These are phyloP conservation scores for Pogonomyrmex californicus DNA, from an alignment of 1,140 invertebrate genomes.

Conservation along the genomic window DNA sequence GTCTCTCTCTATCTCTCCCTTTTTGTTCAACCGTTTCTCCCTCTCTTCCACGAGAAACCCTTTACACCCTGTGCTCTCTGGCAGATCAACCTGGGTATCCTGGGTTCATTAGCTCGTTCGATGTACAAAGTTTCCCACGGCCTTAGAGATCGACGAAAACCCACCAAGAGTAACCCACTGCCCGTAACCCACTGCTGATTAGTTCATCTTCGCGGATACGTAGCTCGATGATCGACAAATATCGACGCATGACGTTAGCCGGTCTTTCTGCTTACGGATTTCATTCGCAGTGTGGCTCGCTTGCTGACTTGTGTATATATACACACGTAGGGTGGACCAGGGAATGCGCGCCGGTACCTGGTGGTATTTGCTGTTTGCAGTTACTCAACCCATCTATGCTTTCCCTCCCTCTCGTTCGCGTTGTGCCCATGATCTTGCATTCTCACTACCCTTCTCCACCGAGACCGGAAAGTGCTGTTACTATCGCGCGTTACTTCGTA, in stretches of 20 bases:
- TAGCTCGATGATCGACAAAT: constrained; percentile 68
- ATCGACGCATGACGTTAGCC: constrained; percentile 52
- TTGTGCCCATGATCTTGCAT: constrained; percentile 6
- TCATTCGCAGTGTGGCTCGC: constrained; percentile 67
- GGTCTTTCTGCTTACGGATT: constrained; percentile 62
- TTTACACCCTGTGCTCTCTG: constrained; percentile 39
- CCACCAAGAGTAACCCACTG: neutral
- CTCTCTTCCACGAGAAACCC: neutral
- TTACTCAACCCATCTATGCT: constrained; percentile 71
- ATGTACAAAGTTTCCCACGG: constrained; percentile 64
- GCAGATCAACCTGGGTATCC: constrained; percentile 47
- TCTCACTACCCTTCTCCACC: neutral
- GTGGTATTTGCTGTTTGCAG: constrained; percentile 77
- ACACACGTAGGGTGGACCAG: constrained; percentile 32
- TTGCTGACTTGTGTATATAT: constrained; percentile 65
- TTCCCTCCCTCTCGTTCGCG: constrained; percentile 41
- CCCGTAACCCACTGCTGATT: constrained; percentile 50
- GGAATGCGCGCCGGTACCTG: constrained; percentile 67
- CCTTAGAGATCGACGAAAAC: constrained; percentile 35
- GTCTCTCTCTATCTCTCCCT: constrained; percentile 37
- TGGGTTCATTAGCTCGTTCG: constrained; percentile 67
- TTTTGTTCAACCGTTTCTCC: constrained; percentile 26
- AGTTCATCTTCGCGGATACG: constrained; percentile 60
- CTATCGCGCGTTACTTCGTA: constrained; percentile 58
- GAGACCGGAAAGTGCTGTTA: neutral